These are phyloP conservation scores for Hanleya hanleyi DNA, from an alignment of 2,888 invertebrate species.

Conservation along the genomic window DNA sequence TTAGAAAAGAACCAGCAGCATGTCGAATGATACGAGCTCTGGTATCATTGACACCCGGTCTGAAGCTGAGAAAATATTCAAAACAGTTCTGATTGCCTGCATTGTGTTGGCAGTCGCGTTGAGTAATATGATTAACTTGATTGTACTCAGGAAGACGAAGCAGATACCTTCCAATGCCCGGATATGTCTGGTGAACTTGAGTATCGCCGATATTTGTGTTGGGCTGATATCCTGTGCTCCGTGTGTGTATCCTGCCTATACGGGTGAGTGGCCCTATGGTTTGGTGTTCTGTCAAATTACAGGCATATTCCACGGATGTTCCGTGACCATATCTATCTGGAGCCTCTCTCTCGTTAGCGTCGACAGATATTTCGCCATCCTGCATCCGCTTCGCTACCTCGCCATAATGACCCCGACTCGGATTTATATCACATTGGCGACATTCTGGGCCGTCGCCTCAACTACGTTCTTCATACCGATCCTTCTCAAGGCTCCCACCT, in stretches of 20 bases:
- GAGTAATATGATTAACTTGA: constrained; percentile 17
- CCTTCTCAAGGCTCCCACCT: neutral
- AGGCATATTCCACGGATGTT: constrained; percentile 28
- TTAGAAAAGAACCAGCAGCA: no score
- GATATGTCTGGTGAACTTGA: constrained; percentile 30
- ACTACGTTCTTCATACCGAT: constrained; percentile 22
- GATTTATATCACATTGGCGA: neutral
- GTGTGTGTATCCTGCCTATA: constrained; percentile 22
- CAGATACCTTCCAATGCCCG: constrained; percentile 29
- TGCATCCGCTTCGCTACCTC: constrained; percentile 25
- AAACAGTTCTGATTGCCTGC: neutral
- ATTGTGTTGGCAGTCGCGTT: neutral
- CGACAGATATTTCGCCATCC: constrained; percentile 31
- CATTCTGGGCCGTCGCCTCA: constrained; percentile 11
- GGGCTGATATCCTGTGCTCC: constrained; percentile 30
- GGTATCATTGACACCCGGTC: neutral
- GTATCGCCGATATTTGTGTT: constrained; percentile 26
- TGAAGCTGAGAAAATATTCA: neutral
- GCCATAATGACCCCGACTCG: neutral
- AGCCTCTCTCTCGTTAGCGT: constrained; percentile 28
- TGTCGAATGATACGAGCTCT: neutral
- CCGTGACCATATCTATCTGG: constrained; percentile 35
- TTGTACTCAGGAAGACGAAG: constrained; percentile 17
- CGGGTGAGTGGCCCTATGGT: constrained; percentile 29
- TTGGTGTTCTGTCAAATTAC: constrained; percentile 30